phyloP scores from a whole-genome alignment of 2,113 vertebrate species.

The Scopus umbretta region DNA sequence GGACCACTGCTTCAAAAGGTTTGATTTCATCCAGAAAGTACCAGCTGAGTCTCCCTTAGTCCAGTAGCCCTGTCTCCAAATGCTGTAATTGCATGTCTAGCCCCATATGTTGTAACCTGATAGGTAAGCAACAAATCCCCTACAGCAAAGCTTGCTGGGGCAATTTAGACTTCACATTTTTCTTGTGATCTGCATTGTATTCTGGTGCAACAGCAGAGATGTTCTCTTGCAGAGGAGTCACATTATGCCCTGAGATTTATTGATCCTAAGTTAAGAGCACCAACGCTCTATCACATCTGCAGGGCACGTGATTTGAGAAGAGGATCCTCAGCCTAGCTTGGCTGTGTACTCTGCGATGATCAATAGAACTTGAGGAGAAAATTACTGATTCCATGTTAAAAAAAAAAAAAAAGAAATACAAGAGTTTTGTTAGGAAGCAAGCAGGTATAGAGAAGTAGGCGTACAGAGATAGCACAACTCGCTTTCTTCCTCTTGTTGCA shows the following conservation, averaged over 20 bases:
- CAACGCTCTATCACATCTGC: background rate
- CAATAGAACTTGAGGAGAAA: background rate
- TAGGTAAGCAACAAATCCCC: background rate
- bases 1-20: background rate
- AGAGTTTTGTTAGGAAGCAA: background rate
- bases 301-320: background rate
- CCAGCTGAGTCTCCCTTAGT: no score
- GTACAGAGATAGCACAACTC: background rate
- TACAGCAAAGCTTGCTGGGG: background rate
- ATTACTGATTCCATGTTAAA: background rate
- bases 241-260: background rate
- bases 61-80: background rate
- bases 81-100: fast-evolving
- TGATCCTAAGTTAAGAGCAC: background rate
- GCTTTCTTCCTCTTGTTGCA: background rate
- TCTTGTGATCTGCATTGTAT: background rate
- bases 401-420: background rate
- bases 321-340: background rate
- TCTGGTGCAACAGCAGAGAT: background rate
- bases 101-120: background rate
- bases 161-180: background rate
- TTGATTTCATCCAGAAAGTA: background rate
- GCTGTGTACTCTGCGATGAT: background rate
- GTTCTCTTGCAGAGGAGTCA: background rate
- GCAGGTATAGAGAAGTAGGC: background rate